These are phyloP conservation scores for Xestia c-nigrum DNA, from an alignment of 2,888 invertebrate species.

Conservation along the genomic window DNA sequence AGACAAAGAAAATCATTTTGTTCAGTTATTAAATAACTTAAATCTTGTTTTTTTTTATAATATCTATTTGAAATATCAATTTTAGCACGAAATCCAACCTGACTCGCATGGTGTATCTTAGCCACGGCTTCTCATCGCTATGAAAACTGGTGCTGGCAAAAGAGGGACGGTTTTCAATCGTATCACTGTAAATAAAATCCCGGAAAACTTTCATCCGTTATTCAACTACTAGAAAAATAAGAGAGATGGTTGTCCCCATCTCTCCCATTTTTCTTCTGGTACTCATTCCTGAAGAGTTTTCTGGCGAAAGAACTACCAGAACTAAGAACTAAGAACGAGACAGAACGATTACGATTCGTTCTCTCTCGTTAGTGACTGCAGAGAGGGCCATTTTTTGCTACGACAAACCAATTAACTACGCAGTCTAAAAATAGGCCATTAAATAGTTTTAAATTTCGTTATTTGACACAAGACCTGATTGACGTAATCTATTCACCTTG, in stretches of 20 bases:
- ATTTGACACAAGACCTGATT: neutral
- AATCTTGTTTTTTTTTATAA: constrained; percentile 1
- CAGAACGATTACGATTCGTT: neutral
- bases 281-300: neutral
- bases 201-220: neutral
- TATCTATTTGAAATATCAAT: neutral
- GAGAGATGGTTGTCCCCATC: too few relatives aligned
- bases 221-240: neutral
- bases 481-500: neutral
- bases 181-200: neutral
- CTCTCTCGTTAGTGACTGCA: too few relatives aligned
- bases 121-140: constrained; percentile 74
- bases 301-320: neutral
- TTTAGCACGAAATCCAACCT: constrained; percentile 68
- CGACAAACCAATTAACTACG: neutral
- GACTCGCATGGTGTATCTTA: constrained; percentile 70
- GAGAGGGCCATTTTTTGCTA: neutral
- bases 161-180: constrained; percentile 29
- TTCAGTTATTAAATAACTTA: constrained; percentile 1
- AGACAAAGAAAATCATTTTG: constrained; percentile 1
- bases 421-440: neutral
- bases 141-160: constrained; percentile 40
- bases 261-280: neutral
- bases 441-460: constrained; percentile 15
- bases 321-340: too few relatives aligned